Conservation (phyloP, 2,797 vertebrate species). For the Oceanodroma leucorhoa region DNA sequence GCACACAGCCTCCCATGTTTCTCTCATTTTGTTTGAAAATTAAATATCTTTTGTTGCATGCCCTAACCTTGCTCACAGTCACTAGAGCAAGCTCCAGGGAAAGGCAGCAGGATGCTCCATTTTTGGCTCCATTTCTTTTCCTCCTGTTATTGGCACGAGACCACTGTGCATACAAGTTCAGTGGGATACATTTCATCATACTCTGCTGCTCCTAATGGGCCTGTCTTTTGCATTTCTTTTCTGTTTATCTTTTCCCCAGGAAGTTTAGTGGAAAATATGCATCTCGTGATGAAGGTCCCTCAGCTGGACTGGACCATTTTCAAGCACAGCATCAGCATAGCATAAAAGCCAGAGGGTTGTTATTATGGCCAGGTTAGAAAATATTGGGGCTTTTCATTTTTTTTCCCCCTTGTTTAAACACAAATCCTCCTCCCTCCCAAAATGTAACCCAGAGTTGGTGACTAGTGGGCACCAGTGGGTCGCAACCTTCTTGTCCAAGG, state of each 20-base stretch:
- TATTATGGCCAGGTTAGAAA: slow-evolving; percentile 43
- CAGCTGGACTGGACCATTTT: slow-evolving; percentile 68
- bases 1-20: background rate
- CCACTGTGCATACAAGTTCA: slow-evolving; percentile 55
- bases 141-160: slow-evolving; percentile 51
- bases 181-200: slow-evolving; percentile 64
- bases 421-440: background rate
- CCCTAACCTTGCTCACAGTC: slow-evolving; percentile 32
- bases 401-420: background rate
- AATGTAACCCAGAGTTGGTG: background rate
- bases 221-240: slow-evolving; percentile 65
- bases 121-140: slow-evolving; percentile 55
- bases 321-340: slow-evolving; percentile 64
- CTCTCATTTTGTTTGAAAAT: slow-evolving; percentile 34
- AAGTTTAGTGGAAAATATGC: slow-evolving; percentile 73
- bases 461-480: background rate
- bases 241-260: slow-evolving; percentile 75
- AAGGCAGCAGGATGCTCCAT: slow-evolving; percentile 60
- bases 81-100: slow-evolving; percentile 33
- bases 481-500: background rate
- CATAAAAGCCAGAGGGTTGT: slow-evolving; percentile 34
- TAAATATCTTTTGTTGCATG: slow-evolving; percentile 32
- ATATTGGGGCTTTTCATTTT: background rate
- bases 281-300: slow-evolving; percentile 68
- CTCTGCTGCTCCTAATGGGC: slow-evolving; percentile 24